Evolutionary conservation across 2,113 vertebrate species (phyloP).

Genomic region (Mugil cephalus): DNA sequence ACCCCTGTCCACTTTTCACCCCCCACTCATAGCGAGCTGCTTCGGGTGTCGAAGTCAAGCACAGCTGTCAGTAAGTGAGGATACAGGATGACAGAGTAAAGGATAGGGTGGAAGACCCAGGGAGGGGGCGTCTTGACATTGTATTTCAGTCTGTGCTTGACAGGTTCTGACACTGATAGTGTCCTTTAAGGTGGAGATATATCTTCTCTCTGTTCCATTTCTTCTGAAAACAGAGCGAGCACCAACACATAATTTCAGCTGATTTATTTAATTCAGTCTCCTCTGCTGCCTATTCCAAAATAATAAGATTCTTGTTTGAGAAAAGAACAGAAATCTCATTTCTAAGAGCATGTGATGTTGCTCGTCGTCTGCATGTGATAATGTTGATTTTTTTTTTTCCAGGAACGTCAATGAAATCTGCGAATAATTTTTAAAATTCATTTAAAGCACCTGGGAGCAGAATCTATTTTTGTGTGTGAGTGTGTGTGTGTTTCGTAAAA

Average conservation of each 20-base stretch:
- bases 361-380: no score
- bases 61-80: slow-evolving; percentile 55
- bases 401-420: background rate
- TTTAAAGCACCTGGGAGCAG: no score
- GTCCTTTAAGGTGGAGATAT: slow-evolving; percentile 24
- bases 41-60: slow-evolving; percentile 45
- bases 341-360: no score
- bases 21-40: slow-evolving; percentile 24
- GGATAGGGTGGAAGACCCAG: background rate
- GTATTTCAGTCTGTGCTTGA: slow-evolving; percentile 57
- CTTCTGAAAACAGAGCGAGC: background rate
- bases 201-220: background rate
- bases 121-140: slow-evolving; percentile 46
- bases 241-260: background rate
- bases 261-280: background rate
- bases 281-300: background rate
- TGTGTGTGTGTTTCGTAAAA: no score
- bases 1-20: slow-evolving; percentile 11
- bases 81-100: slow-evolving; percentile 38
- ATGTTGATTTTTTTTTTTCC: background rate
- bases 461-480: no score
- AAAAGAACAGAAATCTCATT: slow-evolving; percentile 1
- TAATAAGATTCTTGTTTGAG: background rate
- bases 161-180: slow-evolving; percentile 41
- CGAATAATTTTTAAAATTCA: no score